Evolutionary conservation across 2,797 vertebrate species (phyloP), one percentile per base, ranked within the genome.

Genomic region (Arnoldichthys spilopterus): DNA sequence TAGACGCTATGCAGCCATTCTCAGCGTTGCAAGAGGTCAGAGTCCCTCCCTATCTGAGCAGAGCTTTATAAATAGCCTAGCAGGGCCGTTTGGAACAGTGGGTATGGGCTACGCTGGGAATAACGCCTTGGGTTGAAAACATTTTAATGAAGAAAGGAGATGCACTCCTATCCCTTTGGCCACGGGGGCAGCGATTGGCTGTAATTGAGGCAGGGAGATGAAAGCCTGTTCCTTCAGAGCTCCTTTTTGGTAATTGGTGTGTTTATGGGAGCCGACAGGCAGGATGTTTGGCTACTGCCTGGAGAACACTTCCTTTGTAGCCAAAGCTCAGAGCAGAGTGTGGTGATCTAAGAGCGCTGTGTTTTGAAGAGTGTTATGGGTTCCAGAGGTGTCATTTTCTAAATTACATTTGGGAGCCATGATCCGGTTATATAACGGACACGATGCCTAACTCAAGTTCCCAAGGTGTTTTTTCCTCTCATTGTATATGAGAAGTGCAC

Each of bases 201-300:
- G 49, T 79, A 82, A 82, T 78, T 63, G 70, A 58, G 30, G 61
- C 47, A 54, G 66, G 24, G 51, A 74, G 79, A 87, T 86, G 72
- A 81, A 84, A 80, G 80, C 49, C 47, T 26, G 37, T 72, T 79
- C 56, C 68, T 74, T 75, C 59, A 59, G 30, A 54, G 59, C 66
- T 67, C 18, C 16, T 59, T 61, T 72, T 78, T 78, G 63, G 78
- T 85, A 85, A 86, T 83, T 81, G 32, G 69, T 37, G 66, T 83
- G 81, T 84, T 84, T 82, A 75, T 74, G 59, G 59, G 78, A 73
- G 30, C 28, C 62, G 63, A 79, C 61, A 68, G 64, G 47, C 78
- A 62, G 67, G 82, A 72, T 77, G 77, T 85, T 82, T 82, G 47
- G 59, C 26, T 26, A 58, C 58, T 32, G 72, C 24, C 53, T 22